Percentiles rank a stretch among this genome's conserved stretches.
phyloP scores from a whole-genome alignment of 2,888 invertebrate genomes.

The Amiota communis region DNA sequence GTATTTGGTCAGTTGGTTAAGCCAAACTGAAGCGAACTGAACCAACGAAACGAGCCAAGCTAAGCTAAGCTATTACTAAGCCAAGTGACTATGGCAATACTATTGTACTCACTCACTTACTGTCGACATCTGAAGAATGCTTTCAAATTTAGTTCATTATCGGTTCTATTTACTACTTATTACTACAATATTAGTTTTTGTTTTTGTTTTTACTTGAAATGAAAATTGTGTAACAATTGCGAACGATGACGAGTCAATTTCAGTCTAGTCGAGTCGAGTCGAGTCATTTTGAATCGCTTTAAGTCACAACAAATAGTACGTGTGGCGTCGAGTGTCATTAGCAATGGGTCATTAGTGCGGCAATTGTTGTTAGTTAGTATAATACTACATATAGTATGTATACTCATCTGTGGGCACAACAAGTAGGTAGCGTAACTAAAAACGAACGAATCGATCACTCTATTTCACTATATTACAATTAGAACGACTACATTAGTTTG shows the following conservation, averaged over 20 bases:
- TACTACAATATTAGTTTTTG: constrained; percentile 25
- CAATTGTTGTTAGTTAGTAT: background rate
- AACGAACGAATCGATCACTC: background rate
- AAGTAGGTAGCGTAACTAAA: constrained; percentile 3
- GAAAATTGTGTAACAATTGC: constrained; percentile 45
- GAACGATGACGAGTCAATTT: background rate
- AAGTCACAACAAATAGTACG: background rate
- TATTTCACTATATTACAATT: background rate
- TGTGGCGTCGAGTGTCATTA: constrained; percentile 23
- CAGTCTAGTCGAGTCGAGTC: too few relatives aligned
- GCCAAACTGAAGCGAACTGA: background rate
- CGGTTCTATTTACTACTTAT: background rate
- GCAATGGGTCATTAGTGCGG: constrained; percentile 11
- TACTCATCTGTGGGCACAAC: background rate
- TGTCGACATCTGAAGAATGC: constrained; percentile 24
- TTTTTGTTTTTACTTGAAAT: constrained; percentile 28
- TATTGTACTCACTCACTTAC: constrained; percentile 35
- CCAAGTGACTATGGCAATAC: background rate
- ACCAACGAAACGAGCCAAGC: background rate
- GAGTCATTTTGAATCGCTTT: too few relatives aligned
- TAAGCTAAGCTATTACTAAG: background rate
- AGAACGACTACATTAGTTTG: constrained; percentile 22
- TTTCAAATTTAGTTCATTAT: constrained; percentile 40
- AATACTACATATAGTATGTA: background rate
- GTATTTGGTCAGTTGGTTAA: constrained; percentile 8